Evolutionary conservation across 2,797 vertebrate species (phyloP), one percentile per base, ranked within the genome.

Genomic region (Pempheris klunzingeri): DNA sequence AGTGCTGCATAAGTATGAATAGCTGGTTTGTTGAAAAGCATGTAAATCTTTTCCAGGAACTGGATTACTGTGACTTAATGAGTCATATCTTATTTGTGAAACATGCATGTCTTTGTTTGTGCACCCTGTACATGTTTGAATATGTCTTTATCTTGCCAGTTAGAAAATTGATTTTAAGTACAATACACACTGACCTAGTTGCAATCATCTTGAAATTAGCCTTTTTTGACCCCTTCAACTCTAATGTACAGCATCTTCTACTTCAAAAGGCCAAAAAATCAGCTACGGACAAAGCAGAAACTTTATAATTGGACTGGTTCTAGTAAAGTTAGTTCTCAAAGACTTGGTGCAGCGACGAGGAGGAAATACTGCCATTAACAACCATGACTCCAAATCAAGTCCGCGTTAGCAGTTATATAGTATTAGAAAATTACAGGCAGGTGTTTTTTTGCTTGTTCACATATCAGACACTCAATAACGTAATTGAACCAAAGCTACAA

Each of bases 81-180:
- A 66, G 17, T 32, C 70, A 11, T 12, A 39, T 55, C 22, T 24
- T 39, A 7, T 68, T 15, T n/a, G n/a, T 47, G 36, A 28, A 20
- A n/a, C 39, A 63, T 34, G 34, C 36, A n/a, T 22, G 49, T 30
- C 32, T 70, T 41, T 62, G 44, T 61, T 57, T 65, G 22, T 34
- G 22, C 47, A 34, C 32, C 15, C 18, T 0, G 1, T 13, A 2
- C 38, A 17, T 28, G 24, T 71, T 15, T 58, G 15, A 44, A 39
- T 36, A 9, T 4, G 24, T 53, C 14, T 13, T 61, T 9, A 22
- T 66, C 11, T 52, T 54, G 18, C 13, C 28, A 20, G 26, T 18
- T 30, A 36, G 6, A 41, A 57, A 62, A 17, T 17, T 11, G 10
- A 11, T 28, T 57, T 49, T 10, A 20, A 41, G 54, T 44, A 61